Conservation (phyloP, 2,113 vertebrate genomes). For the Nematolebias whitei region DNA sequence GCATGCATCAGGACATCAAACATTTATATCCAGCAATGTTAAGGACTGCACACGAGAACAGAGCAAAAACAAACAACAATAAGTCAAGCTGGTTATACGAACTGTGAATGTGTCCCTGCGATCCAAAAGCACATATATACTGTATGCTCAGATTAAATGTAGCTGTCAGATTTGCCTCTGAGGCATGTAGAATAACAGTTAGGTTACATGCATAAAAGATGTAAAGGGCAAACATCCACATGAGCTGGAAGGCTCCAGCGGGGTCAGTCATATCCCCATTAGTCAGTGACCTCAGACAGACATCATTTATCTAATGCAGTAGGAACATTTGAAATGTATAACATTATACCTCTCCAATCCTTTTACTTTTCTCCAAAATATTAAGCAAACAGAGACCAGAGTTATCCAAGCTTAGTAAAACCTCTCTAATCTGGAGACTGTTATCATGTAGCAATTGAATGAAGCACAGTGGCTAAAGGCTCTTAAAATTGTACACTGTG, state of each 20-base stretch:
- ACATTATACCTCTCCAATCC: conserved; percentile 15
- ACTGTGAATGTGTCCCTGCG: no score
- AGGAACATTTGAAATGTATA: conserved; percentile 6
- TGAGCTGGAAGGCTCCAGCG: background rate
- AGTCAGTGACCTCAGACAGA: conserved; percentile 28
- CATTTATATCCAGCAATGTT: no score
- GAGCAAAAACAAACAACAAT: no score
- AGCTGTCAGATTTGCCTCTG: no score
- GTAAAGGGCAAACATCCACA: conserved; percentile 3
- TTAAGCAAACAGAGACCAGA: conserved; percentile 12
- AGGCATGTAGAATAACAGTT: background rate
- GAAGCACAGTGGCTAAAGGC: conserved; percentile 25
- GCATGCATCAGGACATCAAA: no score
- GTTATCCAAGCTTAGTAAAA: conserved; percentile 21
- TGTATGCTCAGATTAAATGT: no score
- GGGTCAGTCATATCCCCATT: conserved; percentile 24
- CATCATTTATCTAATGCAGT: conserved; percentile 23
- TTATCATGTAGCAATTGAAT: conserved; percentile 38
- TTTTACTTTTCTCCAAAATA: conserved; percentile 4
- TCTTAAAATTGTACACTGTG: conserved; percentile 28
- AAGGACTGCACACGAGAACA: no score
- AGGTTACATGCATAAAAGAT: background rate
- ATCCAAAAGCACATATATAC: no score
- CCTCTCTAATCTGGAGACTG: conserved; percentile 31
- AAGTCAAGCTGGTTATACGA: no score